Percentiles rank a stretch among this genome's conserved stretches.
Evolutionary conservation across 2,113 vertebrate species (phyloP).

Genomic region (Phrynosoma platyrhinos): DNA sequence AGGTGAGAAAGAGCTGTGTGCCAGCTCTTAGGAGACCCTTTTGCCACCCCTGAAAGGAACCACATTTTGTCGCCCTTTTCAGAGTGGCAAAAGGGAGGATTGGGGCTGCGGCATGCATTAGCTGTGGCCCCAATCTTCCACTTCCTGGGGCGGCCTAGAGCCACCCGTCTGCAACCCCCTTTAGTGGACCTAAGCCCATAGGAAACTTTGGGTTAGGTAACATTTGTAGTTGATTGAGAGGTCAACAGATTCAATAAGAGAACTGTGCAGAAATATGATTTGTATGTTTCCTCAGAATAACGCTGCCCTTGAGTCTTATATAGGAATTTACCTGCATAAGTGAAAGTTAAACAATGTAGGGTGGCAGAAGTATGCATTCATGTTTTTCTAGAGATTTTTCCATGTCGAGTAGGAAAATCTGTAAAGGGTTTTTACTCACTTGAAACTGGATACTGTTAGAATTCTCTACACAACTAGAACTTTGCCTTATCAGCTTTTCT

Average conservation of each 20-base stretch:
- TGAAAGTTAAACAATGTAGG: neutral
- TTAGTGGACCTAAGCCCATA: too few species aligned
- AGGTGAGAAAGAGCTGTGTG: too few species aligned
- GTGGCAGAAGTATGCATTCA: neutral
- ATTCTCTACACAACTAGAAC: neutral
- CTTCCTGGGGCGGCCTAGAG: too few species aligned
- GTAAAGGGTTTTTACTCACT: neutral
- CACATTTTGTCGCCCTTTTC: too few species aligned
- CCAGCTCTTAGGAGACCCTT: too few species aligned
- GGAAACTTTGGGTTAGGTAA: neutral
- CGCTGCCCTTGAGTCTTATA: neutral
- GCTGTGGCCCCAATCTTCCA: too few species aligned
- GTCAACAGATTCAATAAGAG: neutral
- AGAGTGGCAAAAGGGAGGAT: too few species aligned
- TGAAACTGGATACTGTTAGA: neutral
- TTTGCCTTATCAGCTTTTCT: neutral
- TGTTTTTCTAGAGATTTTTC: neutral
- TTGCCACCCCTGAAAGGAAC: too few species aligned
- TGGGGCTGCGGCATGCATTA: too few species aligned
- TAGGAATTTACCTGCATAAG: neutral
- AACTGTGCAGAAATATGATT: neutral
- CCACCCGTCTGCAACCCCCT: too few species aligned
- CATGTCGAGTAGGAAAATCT: neutral
- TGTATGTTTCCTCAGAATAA: neutral
- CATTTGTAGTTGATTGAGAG: neutral